phyloP scores from a whole-genome alignment of 2,113 vertebrate genomes.

The Apodemus sylvaticus region DNA sequence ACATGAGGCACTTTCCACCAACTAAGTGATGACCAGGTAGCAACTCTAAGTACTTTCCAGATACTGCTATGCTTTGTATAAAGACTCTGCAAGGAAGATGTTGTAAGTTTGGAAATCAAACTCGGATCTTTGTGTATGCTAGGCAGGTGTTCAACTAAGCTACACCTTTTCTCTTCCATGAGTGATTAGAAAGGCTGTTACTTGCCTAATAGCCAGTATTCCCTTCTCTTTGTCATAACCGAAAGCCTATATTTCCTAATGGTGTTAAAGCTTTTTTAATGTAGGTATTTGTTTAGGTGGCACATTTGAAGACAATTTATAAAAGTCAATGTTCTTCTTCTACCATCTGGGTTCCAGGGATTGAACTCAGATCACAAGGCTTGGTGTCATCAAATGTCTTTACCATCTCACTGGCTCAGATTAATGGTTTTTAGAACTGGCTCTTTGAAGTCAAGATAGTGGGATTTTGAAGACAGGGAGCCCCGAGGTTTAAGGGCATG shows the following conservation, averaged over 20 bases:
- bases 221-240: background rate
- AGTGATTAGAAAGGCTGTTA: constrained; percentile 17
- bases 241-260: constrained; percentile 13
- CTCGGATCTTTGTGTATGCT: background rate
- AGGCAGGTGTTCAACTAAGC: background rate
- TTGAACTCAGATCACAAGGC: background rate
- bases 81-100: background rate
- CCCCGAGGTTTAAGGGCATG: background rate
- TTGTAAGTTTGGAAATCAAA: background rate
- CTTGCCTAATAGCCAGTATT: background rate
- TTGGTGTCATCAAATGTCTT: background rate
- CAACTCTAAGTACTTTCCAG: constrained; percentile 20
- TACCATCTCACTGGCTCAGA: background rate
- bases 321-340: background rate
- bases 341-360: background rate
- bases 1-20: background rate
- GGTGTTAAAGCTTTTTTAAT: background rate
- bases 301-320: background rate
- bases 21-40: background rate
- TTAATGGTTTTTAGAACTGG: constrained; percentile 32
- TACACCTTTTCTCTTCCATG: background rate
- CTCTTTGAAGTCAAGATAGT: constrained; percentile 14
- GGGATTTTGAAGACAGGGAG: background rate
- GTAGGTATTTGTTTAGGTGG: background rate
- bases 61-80: constrained; percentile 29